These are phyloP conservation scores for Pasiphila rectangulata DNA, from an alignment of 2,888 invertebrate species.

Conservation along the genomic window DNA sequence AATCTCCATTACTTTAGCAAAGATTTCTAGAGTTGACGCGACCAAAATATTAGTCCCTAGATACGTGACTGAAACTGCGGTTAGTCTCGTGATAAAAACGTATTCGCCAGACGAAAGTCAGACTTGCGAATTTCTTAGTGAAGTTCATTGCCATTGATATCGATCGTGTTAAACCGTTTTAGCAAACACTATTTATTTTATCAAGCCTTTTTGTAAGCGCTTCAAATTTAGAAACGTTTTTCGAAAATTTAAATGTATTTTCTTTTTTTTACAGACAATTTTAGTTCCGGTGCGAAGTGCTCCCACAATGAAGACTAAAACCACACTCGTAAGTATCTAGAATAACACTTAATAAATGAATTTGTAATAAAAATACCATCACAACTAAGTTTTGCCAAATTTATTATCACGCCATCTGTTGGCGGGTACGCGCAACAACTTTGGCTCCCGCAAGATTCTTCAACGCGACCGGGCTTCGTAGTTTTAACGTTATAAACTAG, in stretches of 20 bases:
- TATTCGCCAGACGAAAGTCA: constrained; percentile 31
- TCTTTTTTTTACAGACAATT: constrained; percentile 60
- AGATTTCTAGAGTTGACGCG: constrained; percentile 13
- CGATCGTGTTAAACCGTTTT: constrained; percentile 29
- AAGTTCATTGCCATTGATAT: constrained; percentile 43
- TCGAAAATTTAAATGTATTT: constrained; percentile 8
- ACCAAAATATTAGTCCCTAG: constrained; percentile 14
- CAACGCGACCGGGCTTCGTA: constrained; percentile 7
- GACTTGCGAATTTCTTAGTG: constrained; percentile 39
- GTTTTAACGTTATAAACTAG: constrained; percentile 17
- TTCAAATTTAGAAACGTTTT: background rate
- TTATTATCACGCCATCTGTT: constrained; percentile 58
- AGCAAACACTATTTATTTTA: background rate
- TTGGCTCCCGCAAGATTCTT: constrained; percentile 35
- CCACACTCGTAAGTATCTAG: constrained; percentile 71
- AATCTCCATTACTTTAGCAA: constrained; percentile 1
- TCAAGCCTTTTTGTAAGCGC: background rate
- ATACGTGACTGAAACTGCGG: constrained; percentile 26
- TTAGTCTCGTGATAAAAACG: constrained; percentile 26
- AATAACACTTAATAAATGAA: constrained; percentile 18
- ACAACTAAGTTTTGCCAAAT: constrained; percentile 45
- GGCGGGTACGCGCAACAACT: constrained; percentile 28
- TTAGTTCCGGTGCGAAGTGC: constrained; percentile 50
- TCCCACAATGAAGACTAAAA: constrained; percentile 55
- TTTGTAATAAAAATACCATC: constrained; percentile 40